Evolutionary conservation across 2,113 vertebrate species (phyloP).

Genomic region (Arvicanthis niloticus): DNA sequence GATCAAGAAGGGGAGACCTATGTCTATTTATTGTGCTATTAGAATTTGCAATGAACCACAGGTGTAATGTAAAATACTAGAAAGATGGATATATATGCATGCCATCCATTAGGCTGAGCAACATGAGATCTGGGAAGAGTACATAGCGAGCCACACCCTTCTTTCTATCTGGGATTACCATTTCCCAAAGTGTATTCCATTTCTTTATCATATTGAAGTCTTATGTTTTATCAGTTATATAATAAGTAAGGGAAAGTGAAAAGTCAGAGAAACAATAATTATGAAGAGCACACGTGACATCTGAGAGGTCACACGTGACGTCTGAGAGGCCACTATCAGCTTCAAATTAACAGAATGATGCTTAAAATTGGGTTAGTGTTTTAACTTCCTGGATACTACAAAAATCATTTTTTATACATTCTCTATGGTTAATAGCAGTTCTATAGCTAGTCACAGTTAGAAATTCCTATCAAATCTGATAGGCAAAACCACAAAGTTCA

Average conservation of each 20-base stretch:
- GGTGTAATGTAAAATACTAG: not conserved
- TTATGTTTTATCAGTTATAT: not conserved
- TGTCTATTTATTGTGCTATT: not conserved
- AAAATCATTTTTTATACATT: slow-evolving; percentile 8
- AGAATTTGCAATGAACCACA: not conserved
- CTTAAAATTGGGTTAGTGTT: slow-evolving; percentile 9
- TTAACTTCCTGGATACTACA: not conserved
- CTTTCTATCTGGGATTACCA: not conserved
- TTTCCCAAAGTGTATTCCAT: not conserved
- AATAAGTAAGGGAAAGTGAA: not conserved
- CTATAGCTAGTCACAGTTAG: not conserved
- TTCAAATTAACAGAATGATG: not conserved
- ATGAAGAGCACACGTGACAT: no score
- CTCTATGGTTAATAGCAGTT: not conserved
- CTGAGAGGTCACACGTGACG: not conserved
- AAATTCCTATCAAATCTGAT: not conserved
- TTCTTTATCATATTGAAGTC: not conserved
- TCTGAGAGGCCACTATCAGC: not conserved
- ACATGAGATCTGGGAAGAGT: not conserved
- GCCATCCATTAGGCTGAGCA: not conserved
- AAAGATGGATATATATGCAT: not conserved
- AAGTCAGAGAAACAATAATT: slow-evolving; percentile 23
- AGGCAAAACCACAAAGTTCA: not conserved
- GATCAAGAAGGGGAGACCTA: not conserved
- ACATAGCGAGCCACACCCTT: not conserved